A percentile compares a stretch with the other conserved stretches of the same genome.
These are phyloP conservation scores for Strigops habroptila DNA, from an alignment of 2,113 vertebrate genomes.

Conservation along the genomic window DNA sequence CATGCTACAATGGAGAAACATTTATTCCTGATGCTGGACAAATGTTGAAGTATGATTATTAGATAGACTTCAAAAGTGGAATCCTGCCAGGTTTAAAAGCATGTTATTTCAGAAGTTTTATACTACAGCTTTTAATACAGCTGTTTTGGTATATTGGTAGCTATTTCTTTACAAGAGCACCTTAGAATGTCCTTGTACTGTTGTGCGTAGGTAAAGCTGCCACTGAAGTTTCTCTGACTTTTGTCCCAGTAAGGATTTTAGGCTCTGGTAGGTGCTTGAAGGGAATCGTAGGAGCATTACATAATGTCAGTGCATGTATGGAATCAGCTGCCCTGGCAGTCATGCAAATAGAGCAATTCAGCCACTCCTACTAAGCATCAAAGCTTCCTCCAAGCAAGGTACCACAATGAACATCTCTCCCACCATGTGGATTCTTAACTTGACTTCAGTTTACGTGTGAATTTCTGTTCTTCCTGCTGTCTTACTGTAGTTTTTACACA, in stretches of 20 bases:
- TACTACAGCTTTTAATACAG: neutral
- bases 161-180: neutral
- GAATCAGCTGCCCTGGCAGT: neutral
- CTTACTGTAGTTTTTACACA: neutral
- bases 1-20: neutral
- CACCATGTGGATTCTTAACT: neutral
- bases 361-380: neutral
- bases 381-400: neutral
- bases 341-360: neutral
- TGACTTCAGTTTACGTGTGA: neutral
- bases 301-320: neutral
- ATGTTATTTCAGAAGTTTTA: neutral
- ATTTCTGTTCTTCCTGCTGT: neutral
- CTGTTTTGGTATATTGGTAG: neutral
- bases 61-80: neutral
- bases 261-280: neutral
- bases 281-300: rapidly evolving
- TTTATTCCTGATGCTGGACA: neutral
- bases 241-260: neutral
- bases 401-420: neutral
- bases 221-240: neutral
- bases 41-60: neutral
- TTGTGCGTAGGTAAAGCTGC: neutral
- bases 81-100: neutral
- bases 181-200: neutral